Conservation (phyloP, 2,888 invertebrate species). For the Drosophila ustulata region DNA sequence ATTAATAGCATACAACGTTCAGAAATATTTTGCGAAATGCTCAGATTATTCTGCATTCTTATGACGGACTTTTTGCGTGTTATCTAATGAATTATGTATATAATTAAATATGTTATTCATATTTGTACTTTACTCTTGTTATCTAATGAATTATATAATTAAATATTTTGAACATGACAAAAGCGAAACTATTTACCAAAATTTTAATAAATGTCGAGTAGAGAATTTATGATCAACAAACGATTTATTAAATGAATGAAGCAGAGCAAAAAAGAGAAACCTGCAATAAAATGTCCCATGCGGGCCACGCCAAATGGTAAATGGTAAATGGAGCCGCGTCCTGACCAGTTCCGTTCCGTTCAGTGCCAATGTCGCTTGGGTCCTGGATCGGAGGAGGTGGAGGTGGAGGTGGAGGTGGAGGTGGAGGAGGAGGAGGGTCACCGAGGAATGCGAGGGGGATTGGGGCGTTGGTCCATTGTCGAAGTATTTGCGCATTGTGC, state of each 20-base stretch:
- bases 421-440: not conserved
- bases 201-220: constrained; percentile 70
- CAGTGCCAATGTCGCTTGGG: constrained; percentile 1
- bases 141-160: not conserved
- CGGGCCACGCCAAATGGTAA: constrained; percentile 39
- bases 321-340: constrained; percentile 36
- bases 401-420: not conserved
- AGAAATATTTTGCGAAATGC: not conserved
- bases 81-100: no score
- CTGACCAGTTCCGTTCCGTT: constrained; percentile 35
- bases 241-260: constrained; percentile 75
- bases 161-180: not conserved
- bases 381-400: constrained; percentile 17
- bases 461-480: constrained; percentile 71
- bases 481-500: constrained; percentile 77
- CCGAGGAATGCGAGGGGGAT: constrained; percentile 24
- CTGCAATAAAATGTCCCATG: constrained; percentile 62
- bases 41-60: not conserved
- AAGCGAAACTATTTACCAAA: constrained; percentile 35
- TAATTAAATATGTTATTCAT: no score
- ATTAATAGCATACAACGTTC: not conserved
- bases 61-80: not conserved
- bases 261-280: constrained; percentile 21
- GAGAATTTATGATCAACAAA: constrained; percentile 76
- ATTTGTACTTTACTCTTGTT: not conserved